Percentiles rank a stretch among this genome's conserved stretches.
Conservation (phyloP, 2,888 invertebrate species). For the Pseudococcus viburni region DNA sequence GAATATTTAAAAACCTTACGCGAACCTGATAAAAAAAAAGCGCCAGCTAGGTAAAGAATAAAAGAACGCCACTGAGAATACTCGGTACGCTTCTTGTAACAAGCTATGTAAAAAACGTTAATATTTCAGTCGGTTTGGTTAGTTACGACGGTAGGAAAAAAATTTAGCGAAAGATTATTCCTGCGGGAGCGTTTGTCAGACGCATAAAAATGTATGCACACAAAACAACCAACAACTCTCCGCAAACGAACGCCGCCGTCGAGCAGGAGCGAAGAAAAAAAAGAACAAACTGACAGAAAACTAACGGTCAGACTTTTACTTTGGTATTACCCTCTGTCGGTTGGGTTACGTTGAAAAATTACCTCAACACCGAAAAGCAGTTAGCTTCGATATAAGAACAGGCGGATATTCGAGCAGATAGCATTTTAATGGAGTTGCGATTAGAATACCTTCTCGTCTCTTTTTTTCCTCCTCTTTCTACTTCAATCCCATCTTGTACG, state of each 20-base stretch:
- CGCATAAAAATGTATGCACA: constrained; percentile 52
- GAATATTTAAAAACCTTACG: constrained; percentile 7
- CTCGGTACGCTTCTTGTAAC: constrained; percentile 20
- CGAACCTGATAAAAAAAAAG: neutral
- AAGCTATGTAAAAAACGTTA: constrained; percentile 37
- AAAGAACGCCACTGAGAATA: constrained; percentile 13
- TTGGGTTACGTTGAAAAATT: constrained; percentile 44
- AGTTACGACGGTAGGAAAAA: constrained; percentile 29
- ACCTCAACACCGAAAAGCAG: constrained; percentile 46
- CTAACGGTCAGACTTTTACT: constrained; percentile 49
- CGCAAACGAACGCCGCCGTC: neutral
- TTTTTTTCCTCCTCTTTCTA: neutral
- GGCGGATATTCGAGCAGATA: constrained; percentile 39
- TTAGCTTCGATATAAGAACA: constrained; percentile 39
- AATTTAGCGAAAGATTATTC: constrained; percentile 58
- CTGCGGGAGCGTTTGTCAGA: constrained; percentile 54
- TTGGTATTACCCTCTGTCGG: constrained; percentile 27
- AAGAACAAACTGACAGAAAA: constrained; percentile 50
- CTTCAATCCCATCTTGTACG: neutral
- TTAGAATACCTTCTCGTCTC: constrained; percentile 39
- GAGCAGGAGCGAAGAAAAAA: neutral
- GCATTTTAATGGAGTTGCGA: constrained; percentile 44
- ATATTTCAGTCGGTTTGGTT: constrained; percentile 50
- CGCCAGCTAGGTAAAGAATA: constrained; percentile 9
- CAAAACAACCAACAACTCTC: constrained; percentile 39